Conservation (phyloP, 2,797 vertebrate genomes). For the Acrocephalus scirpaceus region DNA sequence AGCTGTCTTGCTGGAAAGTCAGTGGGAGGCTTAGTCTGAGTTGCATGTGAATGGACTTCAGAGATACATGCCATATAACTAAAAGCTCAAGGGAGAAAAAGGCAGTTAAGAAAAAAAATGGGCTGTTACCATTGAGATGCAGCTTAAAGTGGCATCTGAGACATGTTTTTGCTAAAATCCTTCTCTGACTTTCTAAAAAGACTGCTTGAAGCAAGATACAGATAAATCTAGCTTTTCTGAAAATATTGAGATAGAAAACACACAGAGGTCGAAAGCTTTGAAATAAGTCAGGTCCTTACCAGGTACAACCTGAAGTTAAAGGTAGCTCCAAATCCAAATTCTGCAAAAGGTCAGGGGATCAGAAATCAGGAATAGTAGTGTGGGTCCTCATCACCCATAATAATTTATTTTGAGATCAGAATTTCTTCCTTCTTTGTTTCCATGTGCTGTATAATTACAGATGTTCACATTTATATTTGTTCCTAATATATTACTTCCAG, state of each 20-base stretch:
- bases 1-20: slow-evolving; percentile 43
- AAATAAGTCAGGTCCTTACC: neutral
- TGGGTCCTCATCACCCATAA: neutral
- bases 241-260: neutral
- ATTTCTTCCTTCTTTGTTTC: neutral
- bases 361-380: neutral
- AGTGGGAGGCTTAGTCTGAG: slow-evolving; percentile 4
- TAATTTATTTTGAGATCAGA: neutral
- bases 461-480: neutral
- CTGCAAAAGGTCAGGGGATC: neutral
- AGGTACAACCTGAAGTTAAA: neutral
- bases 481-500: neutral
- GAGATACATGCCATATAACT: neutral
- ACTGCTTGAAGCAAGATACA: neutral
- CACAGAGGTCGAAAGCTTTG: neutral
- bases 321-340: neutral
- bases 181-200: neutral
- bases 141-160: neutral
- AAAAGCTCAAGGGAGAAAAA: neutral
- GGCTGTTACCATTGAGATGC: neutral
- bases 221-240: neutral
- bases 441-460: accelerated
- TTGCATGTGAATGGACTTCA: slow-evolving; percentile 30
- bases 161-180: neutral
- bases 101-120: slow-evolving; percentile 11